Base-by-base conservation (phyloP, 2,888 invertebrate species). In the Phyllotreta cruciferae region DNA sequence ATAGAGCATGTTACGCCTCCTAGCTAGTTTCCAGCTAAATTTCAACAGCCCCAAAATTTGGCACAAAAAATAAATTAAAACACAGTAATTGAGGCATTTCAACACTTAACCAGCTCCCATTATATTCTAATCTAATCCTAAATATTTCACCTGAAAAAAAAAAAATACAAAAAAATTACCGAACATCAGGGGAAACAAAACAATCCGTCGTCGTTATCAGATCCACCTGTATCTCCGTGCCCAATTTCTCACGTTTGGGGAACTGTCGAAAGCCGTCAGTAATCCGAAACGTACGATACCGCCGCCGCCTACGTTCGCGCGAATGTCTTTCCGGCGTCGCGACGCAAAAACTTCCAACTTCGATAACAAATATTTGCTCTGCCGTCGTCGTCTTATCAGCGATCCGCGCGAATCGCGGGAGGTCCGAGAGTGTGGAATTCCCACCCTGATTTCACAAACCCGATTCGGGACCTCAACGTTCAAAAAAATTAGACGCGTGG, bases 191-290 rank as follows among this genome's bases (percentile, higher is more conserved):
- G 2, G 24, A 24, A 7, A 10, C 10, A 13, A 47, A 47, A 24
- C 24, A 24, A 47, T 24, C 14, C 34, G 47, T 47, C n/a, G 13
- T 47, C 34, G 24, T 47, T 47, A 47, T 60, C 53, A 60, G 53
- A 53, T 60, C 44, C 60, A 53, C 14, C 53, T 60, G 53, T 60
- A 62, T 52, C 62, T 56, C 24, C 13, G 38, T 62, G 14, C 62
- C 11, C 14, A 56, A 55, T 63, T 58, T 63, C 56, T 63, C 63
- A 63, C 63, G 52, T 37, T 37, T 37, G 13, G 7, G 13, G 5
- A 52, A 52, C 11, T 52, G 24, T 52, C 11, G 11, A 52, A 52
- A 52, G 38, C 38, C 52, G 11, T 52, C 37, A 37, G 52, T 38
- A 52, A 52, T 52, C 37, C 52, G 37, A 37, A 52, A 37, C 52